Base-by-base conservation (phyloP, 2,888 invertebrate genomes). In the Drosophila seclusa region DNA sequence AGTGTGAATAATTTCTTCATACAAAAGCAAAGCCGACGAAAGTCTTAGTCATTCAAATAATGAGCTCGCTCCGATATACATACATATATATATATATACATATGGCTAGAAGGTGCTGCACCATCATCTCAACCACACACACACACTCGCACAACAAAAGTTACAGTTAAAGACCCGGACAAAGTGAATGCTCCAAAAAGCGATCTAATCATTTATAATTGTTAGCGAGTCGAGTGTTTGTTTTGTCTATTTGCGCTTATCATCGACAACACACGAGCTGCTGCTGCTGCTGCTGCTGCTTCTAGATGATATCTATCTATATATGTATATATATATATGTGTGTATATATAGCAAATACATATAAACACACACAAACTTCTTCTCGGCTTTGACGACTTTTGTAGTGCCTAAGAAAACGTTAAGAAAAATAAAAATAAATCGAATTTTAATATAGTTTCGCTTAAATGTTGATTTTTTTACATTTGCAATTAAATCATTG, bases 161-260 rank as follows among this genome's bases (percentile, higher is more conserved):
- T 73, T 81, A 87, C 89, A 83, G 87, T 89, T 87, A 84, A 79
- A 84, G 77, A 81, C 76, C 84, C 75, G 83, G 72, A 75, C 85
- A 69, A 86, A 80, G 87, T 87, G 84, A 83, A 87, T 84, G 87
- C 87, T 87, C 83, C 85, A 87, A 89, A 87, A 87, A 87, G 87
- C 87, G 84, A 87, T 89, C 83, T 89, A 87, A 87, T 87, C 87
- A 87, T 87, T 87, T 87, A 87, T 89, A 87, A 87, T 87, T 87
- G 87, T 83, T 87, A 84, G 87, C 89, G 84, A 81, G 76, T 87
- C 76, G 68, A 85, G 76, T 87, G 80, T 87, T 83, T 87, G 84
- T 76, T 84, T 81, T 88, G 89, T 84, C 83, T 87, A 76, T 88
- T 88, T 88, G 75, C 83, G 86, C 86, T 89, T 88, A 89, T 88